These are phyloP conservation scores for Margaritifera margaritifera DNA, from an alignment of 2,888 invertebrate genomes.

Conservation along the genomic window DNA sequence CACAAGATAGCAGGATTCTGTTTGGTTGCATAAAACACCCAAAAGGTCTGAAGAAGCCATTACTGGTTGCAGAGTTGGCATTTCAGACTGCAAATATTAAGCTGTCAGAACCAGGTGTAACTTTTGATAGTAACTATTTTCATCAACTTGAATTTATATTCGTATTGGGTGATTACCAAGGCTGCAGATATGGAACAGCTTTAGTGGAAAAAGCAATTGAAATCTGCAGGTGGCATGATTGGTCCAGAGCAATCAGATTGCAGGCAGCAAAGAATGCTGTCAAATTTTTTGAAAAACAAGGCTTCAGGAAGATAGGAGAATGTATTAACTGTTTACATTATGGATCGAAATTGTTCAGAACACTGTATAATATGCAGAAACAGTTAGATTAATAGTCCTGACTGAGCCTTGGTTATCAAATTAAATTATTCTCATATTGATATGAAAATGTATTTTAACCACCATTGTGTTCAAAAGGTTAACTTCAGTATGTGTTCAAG, in stretches of 20 bases:
- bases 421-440: too few relatives aligned
- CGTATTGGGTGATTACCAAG: slow-evolving; percentile 46
- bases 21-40: slow-evolving; percentile 37
- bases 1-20: slow-evolving; percentile 45
- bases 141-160: slow-evolving; percentile 51
- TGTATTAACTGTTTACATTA: slow-evolving; percentile 38
- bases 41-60: slow-evolving; percentile 2
- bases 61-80: slow-evolving; percentile 38
- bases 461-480: too few relatives aligned
- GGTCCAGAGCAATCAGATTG: slow-evolving; percentile 37
- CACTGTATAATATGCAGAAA: slow-evolving; percentile 44
- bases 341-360: slow-evolving; percentile 43
- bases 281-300: slow-evolving; percentile 48
- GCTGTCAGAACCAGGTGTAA: slow-evolving; percentile 20
- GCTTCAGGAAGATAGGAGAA: slow-evolving; percentile 34
- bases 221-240: slow-evolving; percentile 24
- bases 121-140: slow-evolving; percentile 42
- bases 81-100: slow-evolving; percentile 31
- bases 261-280: slow-evolving; percentile 49
- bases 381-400: too few relatives aligned
- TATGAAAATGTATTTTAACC: too few relatives aligned
- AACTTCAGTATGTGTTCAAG: too few relatives aligned
- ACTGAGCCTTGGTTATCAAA: too few relatives aligned
- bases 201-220: slow-evolving; percentile 34
- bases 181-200: slow-evolving; percentile 37